Conservation (phyloP, 2,797 vertebrate genomes). For the Nyctibius grandis region DNA sequence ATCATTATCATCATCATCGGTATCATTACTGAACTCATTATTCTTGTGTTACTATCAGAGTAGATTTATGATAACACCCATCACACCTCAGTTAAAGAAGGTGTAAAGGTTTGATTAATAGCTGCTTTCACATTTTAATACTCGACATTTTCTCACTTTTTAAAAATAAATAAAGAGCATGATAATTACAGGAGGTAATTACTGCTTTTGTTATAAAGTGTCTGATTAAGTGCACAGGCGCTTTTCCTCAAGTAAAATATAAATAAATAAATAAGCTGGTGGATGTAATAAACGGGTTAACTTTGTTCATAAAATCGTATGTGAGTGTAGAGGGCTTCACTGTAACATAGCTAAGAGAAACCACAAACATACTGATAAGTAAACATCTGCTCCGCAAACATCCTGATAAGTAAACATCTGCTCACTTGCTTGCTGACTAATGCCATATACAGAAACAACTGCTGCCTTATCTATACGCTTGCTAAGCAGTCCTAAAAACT, state of each 20-base stretch:
- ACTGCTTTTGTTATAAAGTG: conserved; percentile 70
- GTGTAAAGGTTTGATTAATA: conserved; percentile 88
- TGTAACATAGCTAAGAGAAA: no score
- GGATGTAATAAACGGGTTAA: no score
- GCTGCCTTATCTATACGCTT: no score
- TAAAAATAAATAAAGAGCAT: conserved; percentile 74
- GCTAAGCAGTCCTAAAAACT: no score
- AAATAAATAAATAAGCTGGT: conserved; percentile 14
- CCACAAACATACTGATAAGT: no score
- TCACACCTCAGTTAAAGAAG: conserved; percentile 84
- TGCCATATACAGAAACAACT: no score
- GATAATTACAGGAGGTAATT: conserved; percentile 76
- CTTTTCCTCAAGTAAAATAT: conserved; percentile 49
- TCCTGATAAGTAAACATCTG: no score
- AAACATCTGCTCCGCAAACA: no score
- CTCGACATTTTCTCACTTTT: conserved; percentile 75
- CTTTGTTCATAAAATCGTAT: no score
- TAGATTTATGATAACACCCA: conserved; percentile 84
- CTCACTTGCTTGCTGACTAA: no score
- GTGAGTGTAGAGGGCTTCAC: no score
- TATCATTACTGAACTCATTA: conserved; percentile 90
- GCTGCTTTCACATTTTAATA: conserved; percentile 84
- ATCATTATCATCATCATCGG: conserved; percentile 87
- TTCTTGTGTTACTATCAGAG: conserved; percentile 86
- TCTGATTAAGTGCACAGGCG: conserved; percentile 58